Base-by-base conservation (phyloP, 2,113 vertebrate genomes). In the Ariopsis seemanni region DNA sequence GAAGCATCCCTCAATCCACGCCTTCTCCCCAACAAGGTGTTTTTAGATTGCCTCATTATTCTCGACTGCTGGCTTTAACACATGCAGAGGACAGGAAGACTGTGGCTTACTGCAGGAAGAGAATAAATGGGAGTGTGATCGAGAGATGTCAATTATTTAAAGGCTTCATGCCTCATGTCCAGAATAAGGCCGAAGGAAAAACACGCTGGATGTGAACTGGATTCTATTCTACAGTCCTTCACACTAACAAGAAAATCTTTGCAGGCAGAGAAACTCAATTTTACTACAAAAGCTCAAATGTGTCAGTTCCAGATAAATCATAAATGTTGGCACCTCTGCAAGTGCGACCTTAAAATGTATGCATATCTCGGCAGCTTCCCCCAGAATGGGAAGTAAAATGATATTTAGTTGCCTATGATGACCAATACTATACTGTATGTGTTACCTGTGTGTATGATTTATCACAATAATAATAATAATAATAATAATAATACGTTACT, bases 21-120 rank as follows among this genome's bases (percentile, higher is more conserved):
- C 65, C 79, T 15, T 84, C 60, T 42, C 60, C 80, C 42, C 52
- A 87, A 27, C 81, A 71, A 20, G 85, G 87, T 87, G 75, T 79
- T 87, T 89, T 85, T 85, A 87, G 79, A 85, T 89, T 81, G 75
- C 85, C 48, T 89, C 34, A 87, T 82, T 87, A 89, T 72, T 48
- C 42, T 42, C 53, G 30, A 55, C 34, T 53, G 81, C 30, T 67
- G 84, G 71, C 14, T 65, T 82, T 63, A 53, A 42, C 25, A 55
- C 87, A 4, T 5, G 57, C 8, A 82, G 22, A n/a, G 60, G 27
- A 77, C 52, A 22, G 60, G 27, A 53, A 14, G 42, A 75, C 48
- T 25, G 9, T 18, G 34, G 69, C 42, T 75, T 25, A 48, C 20
- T 75, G 9, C 48, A 52, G n/a, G 79, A 82, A 58, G 57, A 82